phyloP scores from a whole-genome alignment of 1,140 invertebrate genomes.

The Limonius californicus region DNA sequence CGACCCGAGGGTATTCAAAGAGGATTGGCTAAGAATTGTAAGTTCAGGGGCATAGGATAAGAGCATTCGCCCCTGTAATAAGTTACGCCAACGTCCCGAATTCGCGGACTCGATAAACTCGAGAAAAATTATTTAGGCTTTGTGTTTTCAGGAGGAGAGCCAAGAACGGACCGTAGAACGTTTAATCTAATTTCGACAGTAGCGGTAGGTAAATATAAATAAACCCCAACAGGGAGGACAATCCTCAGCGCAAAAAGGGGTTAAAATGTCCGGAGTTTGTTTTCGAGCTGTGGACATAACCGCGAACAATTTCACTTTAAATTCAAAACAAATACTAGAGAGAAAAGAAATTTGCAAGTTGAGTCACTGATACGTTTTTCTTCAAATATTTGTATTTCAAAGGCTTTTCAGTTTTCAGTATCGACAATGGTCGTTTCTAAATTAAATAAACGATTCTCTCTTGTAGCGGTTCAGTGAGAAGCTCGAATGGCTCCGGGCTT shows the following conservation, averaged over 20 bases:
- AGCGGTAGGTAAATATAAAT: too few species aligned
- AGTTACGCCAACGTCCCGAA: background rate
- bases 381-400: constrained; percentile 11
- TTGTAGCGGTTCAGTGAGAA: constrained; percentile 10
- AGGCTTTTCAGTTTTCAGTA: constrained; percentile 11
- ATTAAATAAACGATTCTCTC: constrained; percentile 10
- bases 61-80: background rate
- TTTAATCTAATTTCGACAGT: too few species aligned
- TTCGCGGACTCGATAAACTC: background rate
- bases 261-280: too few species aligned
- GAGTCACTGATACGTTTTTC: background rate
- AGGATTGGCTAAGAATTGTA: background rate
- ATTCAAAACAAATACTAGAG: background rate
- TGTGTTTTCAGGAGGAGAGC: too few species aligned
- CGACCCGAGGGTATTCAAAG: constrained; percentile 5
- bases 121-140: too few species aligned
- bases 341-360: constrained; percentile 2
- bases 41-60: constrained; percentile 2
- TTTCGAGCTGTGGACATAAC: background rate
- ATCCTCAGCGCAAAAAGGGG: too few species aligned
- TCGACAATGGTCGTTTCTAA: constrained; percentile 6
- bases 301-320: background rate
- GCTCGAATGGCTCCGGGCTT: constrained; percentile 6
- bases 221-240: too few species aligned
- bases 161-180: too few species aligned